Conservation (phyloP, 2,113 vertebrate genomes). For the Redunca redunca region DNA sequence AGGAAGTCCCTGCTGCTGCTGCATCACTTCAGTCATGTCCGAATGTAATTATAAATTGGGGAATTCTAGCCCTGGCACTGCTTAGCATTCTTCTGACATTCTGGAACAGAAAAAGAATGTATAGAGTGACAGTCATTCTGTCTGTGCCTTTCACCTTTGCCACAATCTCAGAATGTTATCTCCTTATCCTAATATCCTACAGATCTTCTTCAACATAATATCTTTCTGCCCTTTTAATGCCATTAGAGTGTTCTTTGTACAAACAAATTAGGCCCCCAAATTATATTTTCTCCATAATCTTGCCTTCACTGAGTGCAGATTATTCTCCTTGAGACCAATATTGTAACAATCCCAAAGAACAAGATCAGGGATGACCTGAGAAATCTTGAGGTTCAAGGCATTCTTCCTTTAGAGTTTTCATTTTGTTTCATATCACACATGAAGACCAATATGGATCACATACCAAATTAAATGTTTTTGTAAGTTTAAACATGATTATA, state of each 20-base stretch:
- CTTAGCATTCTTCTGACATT: not conserved
- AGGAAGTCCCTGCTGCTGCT: not conserved
- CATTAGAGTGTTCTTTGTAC: not conserved
- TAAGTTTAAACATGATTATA: not conserved
- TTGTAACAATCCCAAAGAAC: not conserved
- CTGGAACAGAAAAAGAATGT: not conserved
- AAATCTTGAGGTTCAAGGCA: not conserved
- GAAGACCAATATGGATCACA: not conserved
- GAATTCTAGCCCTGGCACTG: not conserved
- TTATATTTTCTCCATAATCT: not conserved
- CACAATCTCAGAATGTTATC: not conserved
- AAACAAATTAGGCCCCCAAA: not conserved
- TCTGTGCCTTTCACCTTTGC: not conserved
- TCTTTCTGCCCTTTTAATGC: not conserved
- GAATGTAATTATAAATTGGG: not conserved
- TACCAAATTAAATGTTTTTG: not conserved
- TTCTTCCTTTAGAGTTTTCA: not conserved
- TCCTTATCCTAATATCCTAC: not conserved
- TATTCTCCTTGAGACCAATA: not conserved
- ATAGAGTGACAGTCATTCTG: not conserved
- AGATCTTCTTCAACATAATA: not conserved
- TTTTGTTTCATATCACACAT: not conserved
- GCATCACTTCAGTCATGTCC: no score
- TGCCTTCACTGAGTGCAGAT: not conserved
- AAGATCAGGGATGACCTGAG: not conserved